These are phyloP conservation scores for Psammodynastes pulverulentus DNA, from an alignment of 2,113 vertebrate species.

Conservation along the genomic window DNA sequence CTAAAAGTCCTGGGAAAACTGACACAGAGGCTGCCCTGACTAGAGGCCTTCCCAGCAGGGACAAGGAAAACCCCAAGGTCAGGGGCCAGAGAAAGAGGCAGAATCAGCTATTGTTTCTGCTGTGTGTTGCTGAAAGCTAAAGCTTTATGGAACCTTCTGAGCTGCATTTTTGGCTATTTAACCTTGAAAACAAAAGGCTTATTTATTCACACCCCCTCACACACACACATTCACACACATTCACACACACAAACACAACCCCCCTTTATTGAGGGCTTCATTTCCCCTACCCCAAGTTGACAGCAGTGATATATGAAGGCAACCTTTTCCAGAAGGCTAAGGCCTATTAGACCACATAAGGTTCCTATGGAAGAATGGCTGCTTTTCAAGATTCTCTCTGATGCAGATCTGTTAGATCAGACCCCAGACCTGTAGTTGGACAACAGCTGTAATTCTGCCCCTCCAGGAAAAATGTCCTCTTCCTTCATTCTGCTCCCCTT, in stretches of 20 bases:
- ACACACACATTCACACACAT: background rate
- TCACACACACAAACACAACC: background rate
- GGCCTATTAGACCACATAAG: constrained; percentile 27
- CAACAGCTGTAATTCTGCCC: background rate
- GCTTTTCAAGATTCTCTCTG: background rate
- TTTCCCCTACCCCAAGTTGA: constrained; percentile 63
- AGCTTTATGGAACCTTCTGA: constrained; percentile 73
- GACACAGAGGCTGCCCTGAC: constrained; percentile 58
- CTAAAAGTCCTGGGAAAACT: constrained; percentile 70
- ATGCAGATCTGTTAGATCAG: background rate
- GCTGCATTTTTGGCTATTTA: constrained; percentile 73
- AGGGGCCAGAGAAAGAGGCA: constrained; percentile 72
- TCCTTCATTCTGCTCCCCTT: background rate
- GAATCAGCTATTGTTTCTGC: constrained; percentile 74
- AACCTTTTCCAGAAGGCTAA: constrained; percentile 45
- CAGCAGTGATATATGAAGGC: constrained; percentile 60
- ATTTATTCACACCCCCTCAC: constrained; percentile 57
- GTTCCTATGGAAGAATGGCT: constrained; percentile 26
- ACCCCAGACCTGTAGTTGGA: background rate
- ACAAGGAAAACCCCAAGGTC: constrained; percentile 74
- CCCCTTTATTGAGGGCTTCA: constrained; percentile 40
- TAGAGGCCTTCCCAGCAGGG: constrained; percentile 64
- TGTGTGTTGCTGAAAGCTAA: constrained; percentile 71
- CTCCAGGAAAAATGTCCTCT: background rate
- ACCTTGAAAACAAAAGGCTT: constrained; percentile 75